phyloP scores from a whole-genome alignment of 64 coral and sea anemone genomes.

The Montipora efflorescens region DNA sequence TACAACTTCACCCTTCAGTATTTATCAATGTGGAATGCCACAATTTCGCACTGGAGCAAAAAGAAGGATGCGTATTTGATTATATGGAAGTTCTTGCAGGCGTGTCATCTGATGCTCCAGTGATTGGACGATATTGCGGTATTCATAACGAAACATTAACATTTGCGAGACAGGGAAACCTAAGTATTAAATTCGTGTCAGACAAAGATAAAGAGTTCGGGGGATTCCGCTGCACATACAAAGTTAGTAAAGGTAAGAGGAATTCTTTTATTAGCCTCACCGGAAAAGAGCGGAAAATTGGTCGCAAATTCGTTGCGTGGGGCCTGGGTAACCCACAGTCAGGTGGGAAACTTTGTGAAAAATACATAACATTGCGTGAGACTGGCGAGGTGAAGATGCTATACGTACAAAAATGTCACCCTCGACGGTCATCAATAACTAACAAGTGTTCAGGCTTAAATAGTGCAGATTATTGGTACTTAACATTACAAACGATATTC shows the following conservation, averaged over 20 bases:
- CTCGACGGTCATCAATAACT: no score
- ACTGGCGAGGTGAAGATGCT: no score
- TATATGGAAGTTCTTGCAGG: conserved; percentile 25
- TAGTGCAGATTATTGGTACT: no score
- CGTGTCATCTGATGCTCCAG: background rate
- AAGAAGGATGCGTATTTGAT: conserved; percentile 10
- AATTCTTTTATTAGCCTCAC: background rate
- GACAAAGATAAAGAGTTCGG: conserved; percentile 8
- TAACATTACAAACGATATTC: no score
- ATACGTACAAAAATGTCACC: no score
- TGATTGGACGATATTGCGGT: conserved; percentile 16
- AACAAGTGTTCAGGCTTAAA: no score
- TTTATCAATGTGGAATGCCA: conserved; percentile 27
- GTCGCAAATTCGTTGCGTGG: no score
- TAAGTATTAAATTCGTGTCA: conserved; percentile 16
- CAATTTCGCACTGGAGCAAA: conserved; percentile 12
- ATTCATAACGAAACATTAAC: background rate
- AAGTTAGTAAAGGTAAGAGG: conserved; percentile 4
- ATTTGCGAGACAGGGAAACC: conserved; percentile 6
- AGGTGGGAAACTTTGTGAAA: no score
- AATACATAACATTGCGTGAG: no score
- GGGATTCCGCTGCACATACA: conserved; percentile 28
- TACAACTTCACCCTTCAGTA: conserved; percentile 24
- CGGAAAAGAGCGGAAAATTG: no score
- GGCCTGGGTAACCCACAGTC: no score